phyloP scores from a whole-genome alignment of 1,140 invertebrate genomes.

The Macrobrachium nipponense region DNA sequence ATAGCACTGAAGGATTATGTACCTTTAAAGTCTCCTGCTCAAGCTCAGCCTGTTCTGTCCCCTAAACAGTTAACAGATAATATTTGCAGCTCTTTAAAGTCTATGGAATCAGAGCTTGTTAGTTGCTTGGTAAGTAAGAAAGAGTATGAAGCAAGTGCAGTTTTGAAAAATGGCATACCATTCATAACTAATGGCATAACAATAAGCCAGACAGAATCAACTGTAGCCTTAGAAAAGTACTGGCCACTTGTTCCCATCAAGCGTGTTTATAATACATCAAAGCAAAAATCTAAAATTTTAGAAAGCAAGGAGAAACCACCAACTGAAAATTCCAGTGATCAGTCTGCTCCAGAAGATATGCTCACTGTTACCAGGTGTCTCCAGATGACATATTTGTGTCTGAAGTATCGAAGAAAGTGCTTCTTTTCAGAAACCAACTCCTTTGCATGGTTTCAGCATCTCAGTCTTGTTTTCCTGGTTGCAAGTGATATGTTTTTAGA shows the following conservation, averaged over 20 bases:
- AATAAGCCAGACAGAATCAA: slow-evolving; percentile 38
- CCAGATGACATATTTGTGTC: slow-evolving; percentile 53
- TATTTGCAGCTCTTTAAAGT: slow-evolving; percentile 17
- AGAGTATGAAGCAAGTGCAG: slow-evolving; percentile 41
- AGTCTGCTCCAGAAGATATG: slow-evolving; percentile 52
- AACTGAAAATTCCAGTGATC: slow-evolving; percentile 13
- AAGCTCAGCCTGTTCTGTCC: slow-evolving; percentile 43
- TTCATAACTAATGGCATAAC: slow-evolving; percentile 54
- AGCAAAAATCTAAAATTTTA: background rate
- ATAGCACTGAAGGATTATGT: slow-evolving; percentile 51
- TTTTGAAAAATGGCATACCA: slow-evolving; percentile 45
- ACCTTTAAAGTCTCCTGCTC: slow-evolving; percentile 58
- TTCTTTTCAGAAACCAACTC: slow-evolving; percentile 5
- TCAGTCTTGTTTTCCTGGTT: slow-evolving; percentile 51
- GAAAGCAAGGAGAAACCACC: background rate
- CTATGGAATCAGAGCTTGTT: slow-evolving; percentile 43
- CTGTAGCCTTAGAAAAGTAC: slow-evolving; percentile 42
- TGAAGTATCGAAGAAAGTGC: slow-evolving; percentile 51
- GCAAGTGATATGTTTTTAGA: slow-evolving; percentile 61
- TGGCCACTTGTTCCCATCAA: slow-evolving; percentile 58
- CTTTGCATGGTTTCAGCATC: slow-evolving; percentile 54
- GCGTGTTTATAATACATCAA: slow-evolving; percentile 21
- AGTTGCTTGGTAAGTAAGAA: slow-evolving; percentile 30
- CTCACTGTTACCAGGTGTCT: slow-evolving; percentile 57
- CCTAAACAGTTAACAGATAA: slow-evolving; percentile 43